Evolutionary conservation across 1,140 invertebrate species (phyloP).

Genomic region (Meteorus sp.): DNA sequence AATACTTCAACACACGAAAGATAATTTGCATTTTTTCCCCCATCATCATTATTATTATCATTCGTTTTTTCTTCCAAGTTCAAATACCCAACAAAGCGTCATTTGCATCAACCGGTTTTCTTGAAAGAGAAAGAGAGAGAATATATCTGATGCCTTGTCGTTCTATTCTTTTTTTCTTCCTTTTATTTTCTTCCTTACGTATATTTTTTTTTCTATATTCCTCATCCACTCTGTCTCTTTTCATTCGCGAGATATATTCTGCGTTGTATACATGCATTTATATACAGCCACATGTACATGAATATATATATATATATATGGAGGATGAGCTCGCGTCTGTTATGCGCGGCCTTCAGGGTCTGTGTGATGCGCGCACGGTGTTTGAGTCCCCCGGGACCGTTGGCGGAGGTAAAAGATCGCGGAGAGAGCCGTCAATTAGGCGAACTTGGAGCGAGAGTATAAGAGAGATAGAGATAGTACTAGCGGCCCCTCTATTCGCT

Average conservation of each 20-base stretch:
- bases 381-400: slow-evolving; percentile 1
- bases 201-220: neutral
- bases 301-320: neutral
- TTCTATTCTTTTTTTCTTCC: slow-evolving; percentile 1
- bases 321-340: neutral
- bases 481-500: neutral
- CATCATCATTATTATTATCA: too few relatives aligned
- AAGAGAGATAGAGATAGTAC: neutral
- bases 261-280: too few relatives aligned
- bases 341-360: slow-evolving; percentile 9
- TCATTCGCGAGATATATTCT: slow-evolving; percentile 8
- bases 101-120: slow-evolving; percentile 22
- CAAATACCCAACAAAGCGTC: slow-evolving; percentile 10
- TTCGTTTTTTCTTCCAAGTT: slow-evolving; percentile 6
- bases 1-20: too few relatives aligned
- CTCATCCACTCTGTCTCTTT: neutral
- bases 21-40: too few relatives aligned
- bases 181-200: neutral
- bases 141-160: too few relatives aligned
- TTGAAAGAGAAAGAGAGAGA: neutral
- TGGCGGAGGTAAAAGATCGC: slow-evolving; percentile 22
- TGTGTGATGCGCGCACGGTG: neutral
- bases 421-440: slow-evolving; percentile 28
- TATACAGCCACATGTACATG: too few relatives aligned
- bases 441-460: neutral